Evolutionary conservation across 1,140 invertebrate genomes (phyloP).

Genomic region (Asbolus verrucosus): DNA sequence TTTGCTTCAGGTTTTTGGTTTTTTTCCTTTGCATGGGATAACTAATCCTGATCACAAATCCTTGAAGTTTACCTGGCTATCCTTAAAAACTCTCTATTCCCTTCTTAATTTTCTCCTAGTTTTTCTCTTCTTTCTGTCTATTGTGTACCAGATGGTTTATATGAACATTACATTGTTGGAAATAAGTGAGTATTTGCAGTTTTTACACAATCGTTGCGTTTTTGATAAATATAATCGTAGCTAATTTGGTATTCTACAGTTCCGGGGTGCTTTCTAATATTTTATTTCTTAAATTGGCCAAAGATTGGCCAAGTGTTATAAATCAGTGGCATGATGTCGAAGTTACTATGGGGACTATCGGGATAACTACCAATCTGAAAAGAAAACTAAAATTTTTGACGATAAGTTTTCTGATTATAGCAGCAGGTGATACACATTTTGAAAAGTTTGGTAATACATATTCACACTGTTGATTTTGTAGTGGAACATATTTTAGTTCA

Average conservation of each 20-base stretch:
- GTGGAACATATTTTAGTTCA: conserved; percentile 24
- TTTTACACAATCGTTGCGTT: no score
- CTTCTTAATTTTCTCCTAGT: not conserved
- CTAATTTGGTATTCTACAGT: not conserved
- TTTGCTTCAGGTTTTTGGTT: conserved; percentile 4
- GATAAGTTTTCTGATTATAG: not conserved
- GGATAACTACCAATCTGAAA: conserved; percentile 1
- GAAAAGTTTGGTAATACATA: no score
- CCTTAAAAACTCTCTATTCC: conserved; percentile 5
- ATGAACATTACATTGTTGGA: no score
- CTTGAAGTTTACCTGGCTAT: not conserved
- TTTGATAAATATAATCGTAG: not conserved
- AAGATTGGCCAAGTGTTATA: conserved; percentile 15
- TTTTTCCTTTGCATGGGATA: not conserved
- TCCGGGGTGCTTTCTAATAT: not conserved
- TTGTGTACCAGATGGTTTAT: not conserved
- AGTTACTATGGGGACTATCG: not conserved
- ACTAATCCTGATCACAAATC: not conserved
- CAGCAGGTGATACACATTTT: no score
- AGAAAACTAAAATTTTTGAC: conserved; percentile 22
- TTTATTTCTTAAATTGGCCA: conserved; percentile 8
- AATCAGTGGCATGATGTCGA: conserved; percentile 2
- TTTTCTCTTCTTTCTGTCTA: not conserved
- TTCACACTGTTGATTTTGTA: not conserved
- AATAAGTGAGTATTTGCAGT: no score